Base-by-base conservation (phyloP, 2,113 vertebrate species). In the Bettongia penicillata region DNA sequence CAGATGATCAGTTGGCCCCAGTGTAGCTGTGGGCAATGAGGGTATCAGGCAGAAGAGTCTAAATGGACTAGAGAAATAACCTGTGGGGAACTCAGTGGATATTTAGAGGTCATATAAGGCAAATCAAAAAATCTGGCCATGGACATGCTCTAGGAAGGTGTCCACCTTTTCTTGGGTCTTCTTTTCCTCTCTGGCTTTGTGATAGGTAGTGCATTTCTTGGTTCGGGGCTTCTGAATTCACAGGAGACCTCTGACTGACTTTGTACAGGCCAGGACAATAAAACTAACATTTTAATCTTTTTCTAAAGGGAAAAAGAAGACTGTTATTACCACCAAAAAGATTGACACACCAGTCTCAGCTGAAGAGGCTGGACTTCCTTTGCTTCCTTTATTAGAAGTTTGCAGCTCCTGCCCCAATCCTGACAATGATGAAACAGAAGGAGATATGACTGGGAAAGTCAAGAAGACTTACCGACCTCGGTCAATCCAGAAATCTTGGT, bases 401-500 rank as follows among this genome's bases (percentile, higher is more conserved):
- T 0, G 16, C 2, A 0, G 12, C 16, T 90, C 91, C 37, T 51
- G 2, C 92, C 52, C 91, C 7, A 11, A 23, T 3, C 8, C 68
- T 50, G 52, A 92, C 50, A 8, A 22, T 1, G 26, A 28, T 51
- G 95, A 91, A 4, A 90, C 0, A 11, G 89, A 96, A 52, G 68
- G 0, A 3, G 92, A 49, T 0, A 3, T 90, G 43, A 91, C 90
- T 1, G 5, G 25, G 53, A 92, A 53, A 37, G 25, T 48, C 23
- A 93, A 90, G 91, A 96, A 96, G 95, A 96, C 95, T 4, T 96
- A 95, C 93, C 93, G 98, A 24, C 97, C 97, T n/a, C 94, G 97
- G 9, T 97, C 97, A 7, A 97, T 97, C 53, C 98, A 98, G 96
- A 97, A 96, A 43, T 93, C 96, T 0, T 97, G 98, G 97, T 98